Evolutionary conservation across 2,888 invertebrate species (phyloP).

Genomic region (Dendrolimus pini): DNA sequence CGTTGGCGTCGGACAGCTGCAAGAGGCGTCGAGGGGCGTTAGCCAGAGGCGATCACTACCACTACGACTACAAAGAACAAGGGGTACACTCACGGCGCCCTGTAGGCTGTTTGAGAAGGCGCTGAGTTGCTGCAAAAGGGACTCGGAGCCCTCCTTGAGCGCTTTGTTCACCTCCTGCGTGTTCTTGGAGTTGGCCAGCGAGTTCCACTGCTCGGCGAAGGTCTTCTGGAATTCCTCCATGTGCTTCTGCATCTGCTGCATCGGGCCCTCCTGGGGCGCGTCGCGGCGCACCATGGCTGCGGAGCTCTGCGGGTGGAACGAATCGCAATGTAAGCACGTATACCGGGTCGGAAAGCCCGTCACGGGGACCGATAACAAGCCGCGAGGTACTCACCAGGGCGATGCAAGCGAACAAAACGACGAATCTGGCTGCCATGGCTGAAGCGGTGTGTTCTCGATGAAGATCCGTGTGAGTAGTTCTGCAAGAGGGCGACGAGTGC

Average conservation of each 20-base stretch:
- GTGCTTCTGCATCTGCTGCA: slow-evolving; percentile 50
- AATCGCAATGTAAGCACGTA: not conserved
- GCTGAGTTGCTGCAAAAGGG: slow-evolving; percentile 43
- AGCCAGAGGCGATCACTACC: not conserved
- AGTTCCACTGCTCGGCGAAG: slow-evolving; percentile 39
- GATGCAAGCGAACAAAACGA: slow-evolving; percentile 48
- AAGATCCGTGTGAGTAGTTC: slow-evolving; percentile 16
- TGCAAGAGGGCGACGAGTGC: slow-evolving; percentile 33
- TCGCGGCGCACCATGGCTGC: slow-evolving; percentile 49
- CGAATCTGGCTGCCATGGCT: slow-evolving; percentile 45
- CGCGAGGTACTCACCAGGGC: slow-evolving; percentile 48
- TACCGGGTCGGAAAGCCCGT: no score
- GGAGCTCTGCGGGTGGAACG: slow-evolving; percentile 28
- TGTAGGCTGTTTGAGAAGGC: slow-evolving; percentile 40
- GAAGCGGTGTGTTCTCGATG: slow-evolving; percentile 7
- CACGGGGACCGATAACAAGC: no score
- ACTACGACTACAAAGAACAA: not conserved
- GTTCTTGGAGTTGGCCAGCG: slow-evolving; percentile 49
- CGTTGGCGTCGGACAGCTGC: slow-evolving; percentile 52
- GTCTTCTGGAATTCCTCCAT: slow-evolving; percentile 49
- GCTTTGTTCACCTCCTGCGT: slow-evolving; percentile 50
- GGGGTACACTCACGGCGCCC: slow-evolving; percentile 42
- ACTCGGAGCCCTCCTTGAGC: slow-evolving; percentile 49
- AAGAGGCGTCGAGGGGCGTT: not conserved
- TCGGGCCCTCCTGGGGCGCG: slow-evolving; percentile 22